phyloP scores from a whole-genome alignment of 2,113 vertebrate genomes.

The Prunella fulvescens region DNA sequence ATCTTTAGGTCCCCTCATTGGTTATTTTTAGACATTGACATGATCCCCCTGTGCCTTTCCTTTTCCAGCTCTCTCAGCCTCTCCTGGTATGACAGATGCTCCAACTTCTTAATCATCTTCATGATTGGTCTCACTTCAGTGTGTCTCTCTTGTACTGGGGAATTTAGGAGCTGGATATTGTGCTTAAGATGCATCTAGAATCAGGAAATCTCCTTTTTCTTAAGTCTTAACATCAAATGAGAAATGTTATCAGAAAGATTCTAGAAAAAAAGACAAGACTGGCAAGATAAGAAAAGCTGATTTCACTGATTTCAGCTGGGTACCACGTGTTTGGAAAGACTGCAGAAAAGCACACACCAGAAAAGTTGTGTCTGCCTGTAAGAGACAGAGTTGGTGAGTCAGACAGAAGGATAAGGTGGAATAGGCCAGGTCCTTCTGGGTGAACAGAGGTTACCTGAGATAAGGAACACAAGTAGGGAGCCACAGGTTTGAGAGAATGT shows the following conservation, averaged over 20 bases:
- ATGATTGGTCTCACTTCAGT: background rate
- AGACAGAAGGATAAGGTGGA: background rate
- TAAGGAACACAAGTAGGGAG: background rate
- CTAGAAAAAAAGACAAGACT: background rate
- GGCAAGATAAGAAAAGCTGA: background rate
- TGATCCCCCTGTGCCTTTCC: background rate
- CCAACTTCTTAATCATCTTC: background rate
- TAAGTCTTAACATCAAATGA: background rate
- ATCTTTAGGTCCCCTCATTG: background rate
- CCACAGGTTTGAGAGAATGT: background rate
- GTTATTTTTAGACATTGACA: background rate
- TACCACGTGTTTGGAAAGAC: no score
- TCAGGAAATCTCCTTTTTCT: background rate
- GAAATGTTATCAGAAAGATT: background rate
- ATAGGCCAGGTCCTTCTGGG: background rate
- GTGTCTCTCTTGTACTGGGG: background rate
- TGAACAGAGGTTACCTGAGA: background rate
- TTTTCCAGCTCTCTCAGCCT: background rate
- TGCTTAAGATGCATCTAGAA: background rate
- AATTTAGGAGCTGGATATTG: background rate
- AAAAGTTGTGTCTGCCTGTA: background rate
- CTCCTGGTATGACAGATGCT: background rate
- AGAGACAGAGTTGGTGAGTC: background rate
- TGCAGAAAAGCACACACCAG: no score
- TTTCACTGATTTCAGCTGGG: no score